Base-by-base conservation (phyloP, 2,888 invertebrate species). In the Seira musarum region DNA sequence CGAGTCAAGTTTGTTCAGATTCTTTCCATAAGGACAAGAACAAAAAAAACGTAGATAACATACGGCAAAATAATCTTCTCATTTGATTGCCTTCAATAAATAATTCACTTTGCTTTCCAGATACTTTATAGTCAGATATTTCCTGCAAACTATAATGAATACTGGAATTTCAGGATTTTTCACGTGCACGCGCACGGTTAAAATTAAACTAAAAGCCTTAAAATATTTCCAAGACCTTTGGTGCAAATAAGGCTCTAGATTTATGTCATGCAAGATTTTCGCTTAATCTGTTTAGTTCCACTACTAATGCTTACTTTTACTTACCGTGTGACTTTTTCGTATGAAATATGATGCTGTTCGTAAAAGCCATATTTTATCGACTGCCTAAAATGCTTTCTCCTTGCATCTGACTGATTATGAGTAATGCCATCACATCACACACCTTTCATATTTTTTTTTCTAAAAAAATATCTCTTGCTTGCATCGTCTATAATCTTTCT, bases 1-100 rank as follows among this genome's bases (percentile, higher is more conserved):
- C 13, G 13, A 40, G 13, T 40, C 6, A 8, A 40, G 40, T 8
- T 13, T 13, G 6, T 40, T 40, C 40, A 40, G 13, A 40, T 40
- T 40, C 40, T 40, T 13, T 40, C 13, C n/a, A n/a, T n/a, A 40
- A 40, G 40, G 40, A 57, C 57, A 57, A 15, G 57, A 13, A 57
- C 57, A n/a, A 40, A 40, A 40, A 40, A 40, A 57, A 57, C 57
- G n/a, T 3, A 57, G 57, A 57, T 57, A 57, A n/a, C 57, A n/a
- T n/a, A 57, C 8, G 5, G 17, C 10, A 57, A 57, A 57, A 57
- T 17, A 57, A 57, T 57, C 57, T 17, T n/a, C n/a, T 57, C n/a
- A 57, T 57, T 57, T n/a, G 57, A 10, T 57, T 57, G 57, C 57
- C n/a, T 57, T 3, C 17, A 57, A 57, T 57, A 57, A 57, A 57